phyloP scores from a whole-genome alignment of 2,797 vertebrate species.

The Vespertilio murinus region DNA sequence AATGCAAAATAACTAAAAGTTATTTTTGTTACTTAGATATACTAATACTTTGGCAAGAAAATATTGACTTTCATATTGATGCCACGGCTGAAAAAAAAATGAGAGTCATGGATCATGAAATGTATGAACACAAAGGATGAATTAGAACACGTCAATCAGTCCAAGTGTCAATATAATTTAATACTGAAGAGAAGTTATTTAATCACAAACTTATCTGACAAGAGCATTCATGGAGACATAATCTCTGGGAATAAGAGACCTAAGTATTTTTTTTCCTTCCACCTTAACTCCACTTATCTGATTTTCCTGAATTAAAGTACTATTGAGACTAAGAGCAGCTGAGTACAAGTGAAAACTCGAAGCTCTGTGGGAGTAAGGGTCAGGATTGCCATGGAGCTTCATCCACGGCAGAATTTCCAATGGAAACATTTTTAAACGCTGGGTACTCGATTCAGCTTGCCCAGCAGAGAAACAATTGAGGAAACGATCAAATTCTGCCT shows the following conservation, averaged over 20 bases:
- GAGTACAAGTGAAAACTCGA: background rate
- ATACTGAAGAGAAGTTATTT: background rate
- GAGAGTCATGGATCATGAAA: background rate
- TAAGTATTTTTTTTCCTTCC: background rate
- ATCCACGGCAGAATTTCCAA: background rate
- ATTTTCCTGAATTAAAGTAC: background rate
- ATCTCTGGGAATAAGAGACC: background rate
- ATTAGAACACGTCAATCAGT: background rate
- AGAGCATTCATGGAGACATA: background rate
- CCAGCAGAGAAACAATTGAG: background rate
- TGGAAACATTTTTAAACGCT: background rate
- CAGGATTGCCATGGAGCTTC: background rate
- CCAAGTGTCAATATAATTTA: background rate
- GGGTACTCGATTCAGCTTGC: background rate
- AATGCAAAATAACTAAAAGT: background rate
- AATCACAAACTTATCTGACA: background rate
- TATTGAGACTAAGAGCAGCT: background rate
- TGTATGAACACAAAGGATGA: background rate
- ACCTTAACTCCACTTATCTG: background rate
- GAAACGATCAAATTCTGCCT: background rate
- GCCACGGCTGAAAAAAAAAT: background rate
- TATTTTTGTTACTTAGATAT: background rate
- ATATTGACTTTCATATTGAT: background rate
- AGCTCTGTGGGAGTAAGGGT: background rate
- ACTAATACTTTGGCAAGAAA: background rate